Conservation (phyloP, 2,113 vertebrate genomes). For the Myiagra hebetior region DNA sequence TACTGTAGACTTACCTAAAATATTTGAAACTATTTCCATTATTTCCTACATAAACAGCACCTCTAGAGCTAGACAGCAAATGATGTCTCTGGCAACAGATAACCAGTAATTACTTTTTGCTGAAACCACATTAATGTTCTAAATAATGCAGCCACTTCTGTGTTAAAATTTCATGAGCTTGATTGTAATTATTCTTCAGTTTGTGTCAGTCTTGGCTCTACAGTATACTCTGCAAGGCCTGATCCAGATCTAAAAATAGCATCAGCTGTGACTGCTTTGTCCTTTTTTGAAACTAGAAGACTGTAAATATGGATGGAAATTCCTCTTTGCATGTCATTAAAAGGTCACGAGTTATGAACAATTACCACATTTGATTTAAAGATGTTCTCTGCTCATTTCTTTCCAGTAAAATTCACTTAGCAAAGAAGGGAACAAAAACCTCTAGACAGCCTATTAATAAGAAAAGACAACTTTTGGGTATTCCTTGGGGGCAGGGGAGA, state of each 20-base stretch:
- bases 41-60: slow-evolving; percentile 6
- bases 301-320: neutral
- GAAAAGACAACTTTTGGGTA: neutral
- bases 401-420: neutral
- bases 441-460: neutral
- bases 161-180: slow-evolving; percentile 62
- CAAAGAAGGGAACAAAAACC: neutral
- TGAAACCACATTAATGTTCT: slow-evolving; percentile 34
- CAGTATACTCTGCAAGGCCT: neutral
- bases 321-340: neutral
- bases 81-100: neutral
- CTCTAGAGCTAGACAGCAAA: slow-evolving; percentile 18
- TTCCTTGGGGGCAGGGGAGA: neutral
- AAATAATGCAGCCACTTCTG: slow-evolving; percentile 49
- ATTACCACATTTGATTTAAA: neutral
- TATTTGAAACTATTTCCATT: slow-evolving; percentile 9
- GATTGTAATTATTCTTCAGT: slow-evolving; percentile 47
- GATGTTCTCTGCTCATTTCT: neutral
- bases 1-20: slow-evolving; percentile 13
- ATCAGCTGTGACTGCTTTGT: neutral
- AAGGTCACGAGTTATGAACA: neutral
- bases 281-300: neutral
- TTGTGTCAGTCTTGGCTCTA: neutral
- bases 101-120: slow-evolving; percentile 52
- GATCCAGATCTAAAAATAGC: slow-evolving; percentile 33